These are phyloP conservation scores for Erebia palarica DNA, from an alignment of 2,888 invertebrate genomes.

Conservation along the genomic window DNA sequence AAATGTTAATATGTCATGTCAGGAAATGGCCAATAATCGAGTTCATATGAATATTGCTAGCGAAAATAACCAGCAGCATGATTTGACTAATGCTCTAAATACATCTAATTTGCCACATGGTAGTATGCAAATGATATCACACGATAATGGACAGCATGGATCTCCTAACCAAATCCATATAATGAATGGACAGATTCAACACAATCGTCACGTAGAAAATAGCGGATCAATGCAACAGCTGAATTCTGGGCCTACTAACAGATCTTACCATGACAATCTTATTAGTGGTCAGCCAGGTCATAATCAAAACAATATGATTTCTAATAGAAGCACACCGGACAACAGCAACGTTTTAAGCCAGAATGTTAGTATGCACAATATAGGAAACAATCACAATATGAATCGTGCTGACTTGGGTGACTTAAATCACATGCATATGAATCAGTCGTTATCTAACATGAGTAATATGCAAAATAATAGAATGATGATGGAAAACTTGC, in stretches of 20 bases:
- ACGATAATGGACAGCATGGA: conserved; percentile 63
- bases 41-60: conserved; percentile 61
- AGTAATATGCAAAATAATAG: conserved; percentile 73
- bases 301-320: conserved; percentile 62
- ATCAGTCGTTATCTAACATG: conserved; percentile 65
- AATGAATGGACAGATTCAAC: conserved; percentile 77
- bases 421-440: conserved; percentile 75
- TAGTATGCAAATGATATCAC: conserved; percentile 70
- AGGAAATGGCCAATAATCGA: conserved; percentile 67
- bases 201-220: conserved; percentile 66
- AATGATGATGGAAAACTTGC: conserved; percentile 75
- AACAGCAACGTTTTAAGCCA: conserved; percentile 67
- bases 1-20: conserved; percentile 72
- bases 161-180: conserved; percentile 75
- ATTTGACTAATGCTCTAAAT: conserved; percentile 53
- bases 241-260: conserved; percentile 58
- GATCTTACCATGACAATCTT: conserved; percentile 71
- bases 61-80: conserved; percentile 65
- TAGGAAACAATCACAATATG: conserved; percentile 63
- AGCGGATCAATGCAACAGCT: conserved; percentile 67
- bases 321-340: conserved; percentile 69
- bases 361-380: conserved; percentile 69
- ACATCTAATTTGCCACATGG: conserved; percentile 66
- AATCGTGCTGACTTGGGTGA: conserved; percentile 68
- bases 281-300: conserved; percentile 62